Conservation (phyloP, 2,888 invertebrate genomes). For the Campoplex capitator region DNA sequence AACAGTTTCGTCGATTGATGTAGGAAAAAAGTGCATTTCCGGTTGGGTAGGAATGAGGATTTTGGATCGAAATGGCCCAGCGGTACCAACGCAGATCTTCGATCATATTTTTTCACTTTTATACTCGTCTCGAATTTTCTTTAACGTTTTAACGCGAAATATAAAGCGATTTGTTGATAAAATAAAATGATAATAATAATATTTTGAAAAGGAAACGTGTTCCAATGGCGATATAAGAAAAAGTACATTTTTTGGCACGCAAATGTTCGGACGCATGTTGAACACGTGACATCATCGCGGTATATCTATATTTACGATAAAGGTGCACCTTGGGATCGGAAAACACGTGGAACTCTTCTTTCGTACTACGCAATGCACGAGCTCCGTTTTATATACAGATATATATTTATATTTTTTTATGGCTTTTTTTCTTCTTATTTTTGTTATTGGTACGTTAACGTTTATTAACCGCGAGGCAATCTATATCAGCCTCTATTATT, state of each 20-base stretch:
- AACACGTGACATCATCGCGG: constrained; percentile 1
- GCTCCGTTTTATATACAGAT: neutral
- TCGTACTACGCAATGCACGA: constrained; percentile 30
- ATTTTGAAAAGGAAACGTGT: neutral
- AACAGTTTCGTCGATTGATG: neutral
- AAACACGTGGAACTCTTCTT: constrained; percentile 37
- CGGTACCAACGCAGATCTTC: neutral
- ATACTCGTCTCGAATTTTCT: neutral
- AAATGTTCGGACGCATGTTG: neutral
- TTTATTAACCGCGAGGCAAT: constrained; percentile 9
- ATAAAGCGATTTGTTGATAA: neutral
- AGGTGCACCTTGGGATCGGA: neutral
- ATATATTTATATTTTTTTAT: constrained; percentile 10
- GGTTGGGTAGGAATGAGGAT: neutral
- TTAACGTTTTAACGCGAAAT: neutral
- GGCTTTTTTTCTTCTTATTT: constrained; percentile 13
- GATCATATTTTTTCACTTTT: neutral
- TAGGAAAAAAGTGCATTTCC: neutral
- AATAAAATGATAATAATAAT: neutral
- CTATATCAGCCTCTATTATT: constrained; percentile 19
- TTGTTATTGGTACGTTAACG: neutral
- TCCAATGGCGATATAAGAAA: neutral
- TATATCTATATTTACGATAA: neutral
- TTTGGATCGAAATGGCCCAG: neutral
- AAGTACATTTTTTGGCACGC: constrained; percentile 12